Base-by-base conservation (phyloP, 2,797 vertebrate genomes). In the Intellagama lesueurii region DNA sequence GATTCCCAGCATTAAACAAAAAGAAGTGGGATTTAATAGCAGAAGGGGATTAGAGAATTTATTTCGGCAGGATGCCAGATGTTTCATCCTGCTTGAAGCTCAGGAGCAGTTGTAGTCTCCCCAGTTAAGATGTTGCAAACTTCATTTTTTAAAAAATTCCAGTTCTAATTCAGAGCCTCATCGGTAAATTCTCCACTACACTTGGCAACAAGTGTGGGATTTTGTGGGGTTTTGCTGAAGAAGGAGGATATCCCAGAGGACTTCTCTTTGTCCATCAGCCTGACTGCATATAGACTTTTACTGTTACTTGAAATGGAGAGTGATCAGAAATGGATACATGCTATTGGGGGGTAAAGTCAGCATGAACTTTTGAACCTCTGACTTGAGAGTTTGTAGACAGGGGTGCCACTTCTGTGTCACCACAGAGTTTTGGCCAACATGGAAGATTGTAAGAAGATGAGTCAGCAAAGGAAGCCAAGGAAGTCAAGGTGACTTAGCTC, bases 31-130 rank as follows among this genome's bases (percentile, higher is more conserved):
- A 93, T 91, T 93, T 91, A 95, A 95, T 92, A 95, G 87, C 84
- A 88, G 87, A 91, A 89, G 86, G 91, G 80, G 91, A 94, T 95
- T 94, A 95, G 75, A 83, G 91, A 92, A 94, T 93, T 94, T 94
- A 94, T 95, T 91, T 94, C 0, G 0, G 89, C 90, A 93, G 89
- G 91, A 87, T 93, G 93, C 92, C 95, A 93, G 94, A 92, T 93
- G 91, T 91, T 94, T 94, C 91, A 93, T 88, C 95, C 93, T 92
- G 68, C 70, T 90, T 89, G 88, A 90, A 69, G 86, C 86, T 90
- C 86, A 93, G 75, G 83, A 91, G 84, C 90, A 76, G 87, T 90
- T 81, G 87, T 89, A 81, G 88, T 90, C 32, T 78, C 35, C 22
- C 40, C 44, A 75, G 90, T 93, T 92, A 89, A 92, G 88, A 66